Evolutionary conservation across 2,888 invertebrate species (phyloP).

Genomic region (Caenorhabditis sp.): DNA sequence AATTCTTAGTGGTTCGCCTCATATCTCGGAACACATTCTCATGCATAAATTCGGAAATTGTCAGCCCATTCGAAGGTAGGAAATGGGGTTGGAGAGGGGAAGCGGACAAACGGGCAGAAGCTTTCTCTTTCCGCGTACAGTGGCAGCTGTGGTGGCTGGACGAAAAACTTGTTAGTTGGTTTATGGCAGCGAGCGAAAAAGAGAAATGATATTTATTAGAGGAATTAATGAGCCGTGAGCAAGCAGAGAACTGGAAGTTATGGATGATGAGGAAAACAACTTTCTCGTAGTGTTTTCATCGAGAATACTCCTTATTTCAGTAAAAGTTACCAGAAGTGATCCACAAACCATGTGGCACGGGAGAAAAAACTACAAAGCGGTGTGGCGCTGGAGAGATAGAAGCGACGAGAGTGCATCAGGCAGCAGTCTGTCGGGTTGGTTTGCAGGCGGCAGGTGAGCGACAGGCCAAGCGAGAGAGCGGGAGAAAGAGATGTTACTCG

Average conservation of each 20-base stretch:
- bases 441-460: constrained; percentile 56
- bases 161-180: constrained; percentile 31
- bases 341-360: neutral
- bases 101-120: constrained; percentile 2
- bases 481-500: constrained; percentile 35
- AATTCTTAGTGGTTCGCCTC: constrained; percentile 37
- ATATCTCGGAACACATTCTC: constrained; percentile 47
- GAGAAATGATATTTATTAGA: neutral
- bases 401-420: constrained; percentile 23
- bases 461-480: constrained; percentile 10
- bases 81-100: neutral
- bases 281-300: neutral
- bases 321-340: too few relatives aligned
- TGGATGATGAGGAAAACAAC: constrained; percentile 14
- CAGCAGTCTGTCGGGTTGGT: constrained; percentile 35
- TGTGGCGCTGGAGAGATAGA: constrained; percentile 18
- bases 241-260: constrained; percentile 25
- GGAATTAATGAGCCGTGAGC: constrained; percentile 23
- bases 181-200: neutral
- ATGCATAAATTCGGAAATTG: constrained; percentile 39
- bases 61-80: constrained; percentile 19
- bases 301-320: constrained; percentile 2
- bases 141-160: neutral
- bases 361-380: constrained; percentile 46
- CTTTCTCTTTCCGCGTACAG: neutral